These are phyloP conservation scores for Poliocrania exsul DNA, from an alignment of 2,797 vertebrate species.

Conservation along the genomic window DNA sequence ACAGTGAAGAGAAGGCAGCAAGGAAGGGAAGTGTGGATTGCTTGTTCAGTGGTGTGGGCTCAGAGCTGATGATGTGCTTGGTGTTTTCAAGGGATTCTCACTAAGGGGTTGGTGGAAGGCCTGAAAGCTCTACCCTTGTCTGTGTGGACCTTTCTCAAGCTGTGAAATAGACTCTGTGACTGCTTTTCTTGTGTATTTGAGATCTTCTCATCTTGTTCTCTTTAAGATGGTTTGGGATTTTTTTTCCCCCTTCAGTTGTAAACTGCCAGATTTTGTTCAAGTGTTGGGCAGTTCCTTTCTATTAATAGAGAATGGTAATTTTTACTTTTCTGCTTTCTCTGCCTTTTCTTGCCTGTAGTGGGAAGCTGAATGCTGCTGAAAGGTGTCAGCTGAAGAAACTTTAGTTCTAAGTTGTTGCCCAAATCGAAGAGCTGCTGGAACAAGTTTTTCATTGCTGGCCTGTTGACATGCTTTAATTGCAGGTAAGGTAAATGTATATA, in stretches of 20 bases:
- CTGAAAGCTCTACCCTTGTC: background rate
- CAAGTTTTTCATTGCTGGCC: background rate
- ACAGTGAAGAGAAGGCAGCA: background rate
- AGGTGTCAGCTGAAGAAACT: background rate
- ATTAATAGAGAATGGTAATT: background rate
- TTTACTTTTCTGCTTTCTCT: background rate
- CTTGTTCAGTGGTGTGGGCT: background rate
- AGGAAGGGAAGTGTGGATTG: background rate
- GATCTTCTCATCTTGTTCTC: background rate
- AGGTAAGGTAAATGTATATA: background rate
- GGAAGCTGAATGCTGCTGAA: background rate
- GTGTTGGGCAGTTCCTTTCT: background rate
- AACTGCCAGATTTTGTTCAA: background rate
- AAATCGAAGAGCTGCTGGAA: background rate
- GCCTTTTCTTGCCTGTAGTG: background rate
- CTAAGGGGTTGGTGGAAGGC: background rate
- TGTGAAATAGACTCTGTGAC: background rate
- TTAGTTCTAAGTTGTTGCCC: background rate
- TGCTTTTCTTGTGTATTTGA: background rate
- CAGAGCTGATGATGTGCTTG: background rate
- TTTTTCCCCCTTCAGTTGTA: background rate
- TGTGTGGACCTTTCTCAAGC: accelerated
- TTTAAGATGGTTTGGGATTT: background rate
- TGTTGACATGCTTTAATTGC: background rate
- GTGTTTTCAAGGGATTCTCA: background rate